Evolutionary conservation across 1,140 invertebrate species (phyloP).

Genomic region (Hirudo medicinalis): DNA sequence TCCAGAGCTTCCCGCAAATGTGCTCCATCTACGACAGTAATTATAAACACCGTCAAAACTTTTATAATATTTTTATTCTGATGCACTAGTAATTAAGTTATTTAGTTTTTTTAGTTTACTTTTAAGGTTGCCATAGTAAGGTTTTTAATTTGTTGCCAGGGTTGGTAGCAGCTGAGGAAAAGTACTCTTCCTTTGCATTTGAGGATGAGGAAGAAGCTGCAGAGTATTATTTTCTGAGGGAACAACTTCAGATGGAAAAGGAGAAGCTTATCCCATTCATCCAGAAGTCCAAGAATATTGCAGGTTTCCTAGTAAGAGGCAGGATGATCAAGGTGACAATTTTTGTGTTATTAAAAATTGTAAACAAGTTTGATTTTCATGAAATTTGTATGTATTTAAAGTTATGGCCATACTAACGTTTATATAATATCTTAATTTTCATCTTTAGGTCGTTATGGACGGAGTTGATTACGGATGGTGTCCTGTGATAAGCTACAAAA

Average conservation of each 20-base stretch:
- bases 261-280: slow-evolving; percentile 63
- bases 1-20: slow-evolving; percentile 91
- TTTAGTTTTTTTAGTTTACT: too few species aligned
- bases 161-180: slow-evolving; percentile 55
- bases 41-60: too few species aligned
- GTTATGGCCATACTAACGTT: too few species aligned
- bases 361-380: too few species aligned
- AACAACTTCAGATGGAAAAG: slow-evolving; percentile 62
- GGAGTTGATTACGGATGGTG: slow-evolving; percentile 88
- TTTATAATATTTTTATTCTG: too few species aligned
- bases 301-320: slow-evolving; percentile 86
- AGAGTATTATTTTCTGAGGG: slow-evolving; percentile 68
- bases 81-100: too few species aligned
- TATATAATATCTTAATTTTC: slow-evolving; percentile 15
- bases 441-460: slow-evolving; percentile 61
- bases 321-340: slow-evolving; percentile 66
- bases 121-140: too few species aligned
- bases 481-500: slow-evolving; percentile 78
- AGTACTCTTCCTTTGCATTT: slow-evolving; percentile 36
- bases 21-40: too few species aligned
- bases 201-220: slow-evolving; percentile 60
- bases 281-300: slow-evolving; percentile 69
- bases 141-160: slow-evolving; percentile 45
- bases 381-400: too few species aligned
- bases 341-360: slow-evolving; percentile 11